phyloP scores from a whole-genome alignment of 1,140 invertebrate species.

The Aricia agestis region DNA sequence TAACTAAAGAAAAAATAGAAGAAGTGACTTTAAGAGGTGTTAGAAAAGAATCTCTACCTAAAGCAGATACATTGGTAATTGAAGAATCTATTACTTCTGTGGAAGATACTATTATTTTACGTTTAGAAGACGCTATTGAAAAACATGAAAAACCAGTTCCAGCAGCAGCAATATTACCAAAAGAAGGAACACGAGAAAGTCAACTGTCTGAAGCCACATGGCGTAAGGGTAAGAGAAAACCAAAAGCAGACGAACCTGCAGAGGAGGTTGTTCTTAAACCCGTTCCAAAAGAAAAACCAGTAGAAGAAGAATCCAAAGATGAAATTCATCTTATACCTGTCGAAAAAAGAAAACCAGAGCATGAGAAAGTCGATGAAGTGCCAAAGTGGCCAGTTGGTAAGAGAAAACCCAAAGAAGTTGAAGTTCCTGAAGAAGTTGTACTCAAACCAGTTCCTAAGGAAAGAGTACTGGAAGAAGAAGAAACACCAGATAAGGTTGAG shows the following conservation, averaged over 20 bases:
- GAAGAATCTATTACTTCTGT: conserved; percentile 46
- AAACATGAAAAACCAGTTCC: conserved; percentile 23
- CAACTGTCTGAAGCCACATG: conserved; percentile 25
- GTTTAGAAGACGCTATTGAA: conserved; percentile 22
- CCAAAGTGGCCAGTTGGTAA: conserved; percentile 36
- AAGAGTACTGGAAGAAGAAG: conserved; percentile 36
- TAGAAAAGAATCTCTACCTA: conserved; percentile 37
- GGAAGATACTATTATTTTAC: conserved; percentile 58
- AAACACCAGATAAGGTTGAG: conserved; percentile 30
- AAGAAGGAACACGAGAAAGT: conserved; percentile 23
- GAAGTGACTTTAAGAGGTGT: conserved; percentile 32
- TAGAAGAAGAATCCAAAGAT: conserved; percentile 53
- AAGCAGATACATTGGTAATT: conserved; percentile 40
- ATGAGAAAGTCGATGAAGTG: conserved; percentile 26
- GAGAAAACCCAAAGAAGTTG: conserved; percentile 34
- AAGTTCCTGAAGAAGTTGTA: conserved; percentile 36
- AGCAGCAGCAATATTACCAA: conserved; percentile 22
- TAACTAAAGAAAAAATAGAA: conserved; percentile 31
- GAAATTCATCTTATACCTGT: conserved; percentile 53
- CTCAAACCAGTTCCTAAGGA: conserved; percentile 35
- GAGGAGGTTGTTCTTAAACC: conserved; percentile 28
- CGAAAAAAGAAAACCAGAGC: conserved; percentile 18
- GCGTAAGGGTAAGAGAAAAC: conserved; percentile 26
- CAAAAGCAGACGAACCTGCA: conserved; percentile 20
- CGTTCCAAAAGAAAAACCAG: conserved; percentile 18